A percentile compares a stretch with the other conserved stretches of the same genome.
phyloP scores from a whole-genome alignment of 2,113 vertebrate species.

The Azemiops feae region DNA sequence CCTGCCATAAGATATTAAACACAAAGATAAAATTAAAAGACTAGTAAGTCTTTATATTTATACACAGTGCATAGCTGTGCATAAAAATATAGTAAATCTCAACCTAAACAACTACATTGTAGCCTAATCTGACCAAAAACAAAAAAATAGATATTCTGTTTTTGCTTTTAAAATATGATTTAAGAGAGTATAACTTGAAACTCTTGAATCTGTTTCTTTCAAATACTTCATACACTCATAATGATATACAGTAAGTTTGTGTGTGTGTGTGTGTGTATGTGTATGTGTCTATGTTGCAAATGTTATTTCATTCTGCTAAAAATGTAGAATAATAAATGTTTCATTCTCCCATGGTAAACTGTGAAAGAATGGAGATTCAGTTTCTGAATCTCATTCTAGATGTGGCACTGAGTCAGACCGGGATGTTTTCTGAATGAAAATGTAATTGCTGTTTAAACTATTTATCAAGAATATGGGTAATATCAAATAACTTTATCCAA shows the following conservation, averaged over 20 bases:
- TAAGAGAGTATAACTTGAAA: not conserved
- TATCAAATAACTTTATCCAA: not conserved
- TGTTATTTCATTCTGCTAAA: not conserved
- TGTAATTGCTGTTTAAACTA: not conserved
- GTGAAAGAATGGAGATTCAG: not conserved
- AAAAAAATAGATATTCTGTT: not conserved
- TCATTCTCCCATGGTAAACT: not conserved
- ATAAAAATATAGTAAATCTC: not conserved
- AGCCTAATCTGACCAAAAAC: not conserved
- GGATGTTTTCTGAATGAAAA: not conserved
- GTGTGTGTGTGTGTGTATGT: not conserved
- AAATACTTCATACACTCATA: not conserved
- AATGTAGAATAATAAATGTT: not conserved
- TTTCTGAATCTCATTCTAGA: not conserved
- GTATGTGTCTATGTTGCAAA: not conserved
- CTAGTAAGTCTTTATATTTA: not conserved
- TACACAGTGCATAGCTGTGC: not conserved
- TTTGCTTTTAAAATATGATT: not conserved
- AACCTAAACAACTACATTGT: not conserved
- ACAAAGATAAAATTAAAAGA: not conserved
- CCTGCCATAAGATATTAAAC: not conserved
- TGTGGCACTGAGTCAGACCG: not conserved
- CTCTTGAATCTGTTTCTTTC: not conserved
- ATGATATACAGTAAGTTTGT: not conserved
- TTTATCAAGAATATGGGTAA: not conserved